Evolutionary conservation across 2,888 invertebrate species (phyloP).

Genomic region (Lingula anatina): DNA sequence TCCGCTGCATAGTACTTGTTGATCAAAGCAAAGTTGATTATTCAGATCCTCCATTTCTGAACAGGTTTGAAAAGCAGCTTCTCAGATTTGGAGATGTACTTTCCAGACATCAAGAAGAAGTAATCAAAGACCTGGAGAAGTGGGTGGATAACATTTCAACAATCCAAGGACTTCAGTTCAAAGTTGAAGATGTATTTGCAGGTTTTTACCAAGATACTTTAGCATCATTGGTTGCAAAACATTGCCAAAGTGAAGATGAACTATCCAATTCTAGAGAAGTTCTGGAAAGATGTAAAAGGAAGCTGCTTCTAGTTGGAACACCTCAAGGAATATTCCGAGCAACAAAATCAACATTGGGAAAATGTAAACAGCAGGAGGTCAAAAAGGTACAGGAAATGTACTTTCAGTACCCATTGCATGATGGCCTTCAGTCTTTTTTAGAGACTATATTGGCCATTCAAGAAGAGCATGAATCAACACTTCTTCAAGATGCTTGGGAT

Average conservation of each 20-base stretch:
- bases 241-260: too few relatives aligned
- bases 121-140: background rate
- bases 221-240: conserved; percentile 3
- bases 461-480: too few relatives aligned
- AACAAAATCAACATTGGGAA: background rate
- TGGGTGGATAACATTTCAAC: background rate
- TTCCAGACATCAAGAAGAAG: background rate
- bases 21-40: conserved; percentile 7
- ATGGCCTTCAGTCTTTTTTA: conserved; percentile 1
- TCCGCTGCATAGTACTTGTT: conserved; percentile 12
- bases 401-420: conserved; percentile 4
- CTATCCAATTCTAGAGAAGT: background rate
- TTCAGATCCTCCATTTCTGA: conserved; percentile 16
- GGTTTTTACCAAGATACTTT: background rate
- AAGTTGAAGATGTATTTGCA: conserved; percentile 1
- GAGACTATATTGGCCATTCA: background rate
- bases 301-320: background rate
- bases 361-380: background rate
- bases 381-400: background rate
- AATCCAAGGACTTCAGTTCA: background rate
- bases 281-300: background rate
- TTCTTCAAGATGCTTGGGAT: background rate
- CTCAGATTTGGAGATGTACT: conserved; percentile 12
- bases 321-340: conserved; percentile 6
- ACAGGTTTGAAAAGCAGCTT: conserved; percentile 20